Conservation (phyloP, 2,888 invertebrate genomes). For the Meiosimyza platycephala region DNA sequence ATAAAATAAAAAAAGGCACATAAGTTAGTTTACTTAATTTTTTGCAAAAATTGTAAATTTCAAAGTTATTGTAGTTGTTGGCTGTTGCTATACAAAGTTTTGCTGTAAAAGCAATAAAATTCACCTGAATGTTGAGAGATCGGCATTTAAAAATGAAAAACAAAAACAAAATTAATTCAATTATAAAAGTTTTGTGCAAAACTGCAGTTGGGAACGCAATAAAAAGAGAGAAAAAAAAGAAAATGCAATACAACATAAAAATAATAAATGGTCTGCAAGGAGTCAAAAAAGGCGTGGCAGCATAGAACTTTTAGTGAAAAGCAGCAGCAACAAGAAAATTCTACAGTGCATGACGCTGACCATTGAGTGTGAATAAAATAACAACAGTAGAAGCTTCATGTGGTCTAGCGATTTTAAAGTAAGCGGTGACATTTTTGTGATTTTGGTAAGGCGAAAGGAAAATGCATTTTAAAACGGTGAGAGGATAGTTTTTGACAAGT, state of each 20-base stretch:
- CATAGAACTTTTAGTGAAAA: background rate
- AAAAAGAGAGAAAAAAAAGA: background rate
- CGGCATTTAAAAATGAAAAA: background rate
- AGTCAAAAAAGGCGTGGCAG: constrained; percentile 5
- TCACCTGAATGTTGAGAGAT: background rate
- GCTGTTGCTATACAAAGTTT: background rate
- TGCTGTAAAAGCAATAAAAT: background rate
- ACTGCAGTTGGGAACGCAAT: background rate
- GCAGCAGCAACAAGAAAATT: background rate
- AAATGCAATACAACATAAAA: background rate
- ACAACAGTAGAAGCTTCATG: background rate
- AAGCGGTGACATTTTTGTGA: too few species aligned
- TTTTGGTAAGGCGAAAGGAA: too few species aligned
- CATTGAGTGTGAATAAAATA: background rate
- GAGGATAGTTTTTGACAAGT: too few species aligned
- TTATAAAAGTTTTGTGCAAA: constrained; percentile 10
- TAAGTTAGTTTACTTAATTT: background rate
- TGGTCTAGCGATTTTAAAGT: background rate
- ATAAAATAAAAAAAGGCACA: background rate
- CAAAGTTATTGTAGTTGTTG: background rate
- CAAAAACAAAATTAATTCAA: background rate
- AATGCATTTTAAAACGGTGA: too few species aligned
- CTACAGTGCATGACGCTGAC: background rate
- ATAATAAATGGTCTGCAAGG: background rate
- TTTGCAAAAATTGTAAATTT: background rate